A percentile compares a stretch with the other conserved stretches of the same genome.
These are phyloP conservation scores for Amblyopsis rosae DNA, from an alignment of 2,113 vertebrate species.

Conservation along the genomic window DNA sequence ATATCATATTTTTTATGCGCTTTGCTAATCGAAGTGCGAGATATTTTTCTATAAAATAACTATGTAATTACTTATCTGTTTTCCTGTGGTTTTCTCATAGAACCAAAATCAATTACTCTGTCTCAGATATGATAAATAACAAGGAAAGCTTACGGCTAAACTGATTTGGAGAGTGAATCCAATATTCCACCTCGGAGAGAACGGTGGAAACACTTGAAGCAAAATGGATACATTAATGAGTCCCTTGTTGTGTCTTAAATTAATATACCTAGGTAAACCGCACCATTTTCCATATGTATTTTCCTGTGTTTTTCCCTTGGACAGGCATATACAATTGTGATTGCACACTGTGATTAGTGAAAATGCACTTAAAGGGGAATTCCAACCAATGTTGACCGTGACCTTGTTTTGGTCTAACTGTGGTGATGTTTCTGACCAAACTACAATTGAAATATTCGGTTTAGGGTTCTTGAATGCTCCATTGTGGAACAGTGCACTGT, in stretches of 20 bases:
- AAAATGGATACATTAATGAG: conserved; percentile 57
- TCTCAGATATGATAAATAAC: conserved; percentile 67
- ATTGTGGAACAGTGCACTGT: too few relatives aligned
- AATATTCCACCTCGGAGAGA: conserved; percentile 60
- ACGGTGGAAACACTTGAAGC: conserved; percentile 44
- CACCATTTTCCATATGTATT: conserved; percentile 6
- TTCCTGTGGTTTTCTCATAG: conserved; percentile 56
- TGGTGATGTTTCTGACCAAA: too few relatives aligned
- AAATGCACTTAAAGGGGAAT: conserved; percentile 17
- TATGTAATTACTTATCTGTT: conserved; percentile 65
- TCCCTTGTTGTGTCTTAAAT: conserved; percentile 53
- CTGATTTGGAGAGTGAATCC: conserved; percentile 58
- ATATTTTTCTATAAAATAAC: conserved; percentile 52
- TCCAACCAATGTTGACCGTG: too few relatives aligned
- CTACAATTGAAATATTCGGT: too few relatives aligned
- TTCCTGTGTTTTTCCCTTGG: not conserved
- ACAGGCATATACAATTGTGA: not conserved
- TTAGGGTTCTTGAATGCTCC: too few relatives aligned
- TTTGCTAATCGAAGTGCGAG: conserved; percentile 44
- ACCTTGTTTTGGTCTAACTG: too few relatives aligned
- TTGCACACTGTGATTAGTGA: conserved; percentile 6
- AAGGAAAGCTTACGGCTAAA: conserved; percentile 57
- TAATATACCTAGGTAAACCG: conserved; percentile 19
- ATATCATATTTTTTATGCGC: conserved; percentile 14
- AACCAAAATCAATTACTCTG: conserved; percentile 64